Conservation (phyloP, 1,140 invertebrate genomes). For the Cydia pomonella region DNA sequence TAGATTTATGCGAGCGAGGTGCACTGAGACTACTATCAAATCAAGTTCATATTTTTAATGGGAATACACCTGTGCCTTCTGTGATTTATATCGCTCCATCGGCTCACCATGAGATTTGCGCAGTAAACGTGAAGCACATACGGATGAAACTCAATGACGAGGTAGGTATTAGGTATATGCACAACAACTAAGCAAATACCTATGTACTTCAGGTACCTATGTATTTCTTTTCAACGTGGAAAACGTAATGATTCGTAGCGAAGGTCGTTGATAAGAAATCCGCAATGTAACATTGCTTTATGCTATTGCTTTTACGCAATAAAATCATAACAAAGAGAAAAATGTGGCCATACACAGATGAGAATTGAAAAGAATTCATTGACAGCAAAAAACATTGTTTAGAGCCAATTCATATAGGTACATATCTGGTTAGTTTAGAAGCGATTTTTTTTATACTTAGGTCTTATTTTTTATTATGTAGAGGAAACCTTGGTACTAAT, state of each 20-base stretch:
- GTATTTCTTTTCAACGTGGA: slow-evolving; percentile 19
- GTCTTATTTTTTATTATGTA: too few species aligned
- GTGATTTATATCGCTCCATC: not conserved
- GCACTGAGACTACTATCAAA: too few species aligned
- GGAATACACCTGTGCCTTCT: not conserved
- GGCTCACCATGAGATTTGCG: not conserved
- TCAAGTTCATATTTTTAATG: not conserved
- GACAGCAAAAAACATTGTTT: not conserved
- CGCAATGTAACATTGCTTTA: slow-evolving; percentile 50
- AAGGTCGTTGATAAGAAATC: slow-evolving; percentile 74
- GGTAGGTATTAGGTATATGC: not conserved
- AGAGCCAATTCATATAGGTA: not conserved
- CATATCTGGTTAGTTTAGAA: too few species aligned
- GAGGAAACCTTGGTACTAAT: too few species aligned
- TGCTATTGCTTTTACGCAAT: slow-evolving; percentile 44
- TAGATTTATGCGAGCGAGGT: too few species aligned
- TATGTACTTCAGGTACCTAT: not conserved
- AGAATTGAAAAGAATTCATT: not conserved
- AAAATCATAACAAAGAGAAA: slow-evolving; percentile 40
- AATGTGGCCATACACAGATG: not conserved
- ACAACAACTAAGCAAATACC: slow-evolving; percentile 2
- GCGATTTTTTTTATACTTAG: too few species aligned
- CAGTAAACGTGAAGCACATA: not conserved
- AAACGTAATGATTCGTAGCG: slow-evolving; percentile 45
- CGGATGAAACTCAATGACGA: slow-evolving; percentile 11